Base-by-base conservation (phyloP, 2,113 vertebrate genomes). In the Ariopsis seemanni region DNA sequence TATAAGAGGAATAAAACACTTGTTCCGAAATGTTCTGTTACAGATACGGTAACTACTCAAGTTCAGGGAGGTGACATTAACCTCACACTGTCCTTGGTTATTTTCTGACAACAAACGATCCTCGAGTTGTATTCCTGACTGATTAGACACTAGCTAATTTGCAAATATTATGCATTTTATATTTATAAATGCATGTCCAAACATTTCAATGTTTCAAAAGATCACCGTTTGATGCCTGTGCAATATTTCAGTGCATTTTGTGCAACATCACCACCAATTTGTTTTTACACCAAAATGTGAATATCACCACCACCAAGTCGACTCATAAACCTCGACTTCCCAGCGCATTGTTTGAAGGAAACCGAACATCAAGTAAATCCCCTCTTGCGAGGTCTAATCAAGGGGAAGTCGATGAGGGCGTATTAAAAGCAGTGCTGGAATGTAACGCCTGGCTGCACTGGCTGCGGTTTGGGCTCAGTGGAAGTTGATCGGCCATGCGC, bases 401-500 rank as follows among this genome's bases (percentile, higher is more conserved):
- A 77, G 71, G 0, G 7, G 7, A 48, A 74, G 34, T 25, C 0
- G 25, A 22, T 20, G 79, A 34, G 27, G 55, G 79, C 30, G 15
- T 1, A 34, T 81, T 55, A 55, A 71, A 84, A 55, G 0, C 65
- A 71, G 65, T 25, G 63, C n/a, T 42, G 80, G 80, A 12, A 62
- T 5, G 48, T 77, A 77, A 77, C 48, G 20, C 48, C 42, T 50
- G 42, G 42, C 42, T 20, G 77, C 22, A 7, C 48, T 14, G 48
- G 74, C 25, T 57, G 15, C 27, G 1, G 55, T 18, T 42, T 81
- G 50, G 27, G 50, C 65, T 84, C 52, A 11, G 83, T 34, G 52
- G 83, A 58, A 84, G n/a, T 20, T 8, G 65, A 55, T 17, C 78
- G 12, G 11, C 78, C 77, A n/a, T 18, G 57, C 30, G 34, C 91